phyloP scores from a whole-genome alignment of 1,140 invertebrate genomes.

The Solen grandis region DNA sequence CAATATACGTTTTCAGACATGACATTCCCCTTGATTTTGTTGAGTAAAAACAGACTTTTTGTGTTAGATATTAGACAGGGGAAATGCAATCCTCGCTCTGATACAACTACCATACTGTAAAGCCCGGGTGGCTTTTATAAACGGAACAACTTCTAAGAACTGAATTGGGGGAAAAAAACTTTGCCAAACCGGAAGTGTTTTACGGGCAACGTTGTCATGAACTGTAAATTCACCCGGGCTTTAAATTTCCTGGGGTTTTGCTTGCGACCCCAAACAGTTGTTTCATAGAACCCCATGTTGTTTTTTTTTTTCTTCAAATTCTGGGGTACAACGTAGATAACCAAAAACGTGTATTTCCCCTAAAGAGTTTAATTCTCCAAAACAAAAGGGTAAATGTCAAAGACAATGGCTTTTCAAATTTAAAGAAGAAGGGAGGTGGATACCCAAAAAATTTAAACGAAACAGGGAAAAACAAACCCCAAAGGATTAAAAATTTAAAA shows the following conservation, averaged over 20 bases:
- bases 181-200: conserved; percentile 40
- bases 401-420: not conserved
- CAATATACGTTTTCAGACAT: too few species aligned
- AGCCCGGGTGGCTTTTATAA: too few species aligned
- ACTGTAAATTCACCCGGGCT: conserved; percentile 49
- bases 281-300: conserved; percentile 41
- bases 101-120: too few species aligned
- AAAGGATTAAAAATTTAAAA: too few species aligned
- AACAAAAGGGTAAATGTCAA: conserved; percentile 28
- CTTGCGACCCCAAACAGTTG: conserved; percentile 49
- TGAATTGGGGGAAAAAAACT: conserved; percentile 48
- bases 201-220: conserved; percentile 4
- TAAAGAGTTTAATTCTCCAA: not conserved
- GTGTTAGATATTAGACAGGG: too few species aligned
- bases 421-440: conserved; percentile 32
- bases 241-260: conserved; percentile 34
- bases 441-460: too few species aligned
- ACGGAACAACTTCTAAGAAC: too few species aligned
- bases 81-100: too few species aligned
- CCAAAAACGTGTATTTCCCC: not conserved
- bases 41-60: too few species aligned
- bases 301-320: conserved; percentile 3
- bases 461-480: too few species aligned
- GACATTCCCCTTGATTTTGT: too few species aligned
- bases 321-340: not conserved